Percentiles rank a stretch among this genome's conserved stretches.
phyloP scores from a whole-genome alignment of 2,888 invertebrate genomes.

The Andrena fulva region DNA sequence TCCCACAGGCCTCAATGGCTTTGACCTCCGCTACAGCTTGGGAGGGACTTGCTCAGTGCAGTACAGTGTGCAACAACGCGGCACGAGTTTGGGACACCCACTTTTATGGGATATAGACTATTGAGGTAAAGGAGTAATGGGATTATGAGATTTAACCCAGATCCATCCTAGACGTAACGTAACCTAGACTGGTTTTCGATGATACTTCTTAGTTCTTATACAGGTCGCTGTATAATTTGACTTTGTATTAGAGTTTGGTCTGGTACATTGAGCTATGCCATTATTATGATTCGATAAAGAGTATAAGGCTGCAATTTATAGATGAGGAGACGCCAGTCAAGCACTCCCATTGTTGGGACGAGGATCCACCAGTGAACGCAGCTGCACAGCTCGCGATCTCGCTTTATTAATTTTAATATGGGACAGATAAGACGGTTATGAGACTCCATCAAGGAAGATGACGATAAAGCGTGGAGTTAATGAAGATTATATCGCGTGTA shows the following conservation, averaged over 20 bases:
- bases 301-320: slow-evolving; percentile 17
- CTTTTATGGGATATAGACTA: too few species aligned
- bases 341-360: not conserved
- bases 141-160: too few species aligned
- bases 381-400: slow-evolving; percentile 31
- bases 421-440: slow-evolving; percentile 39
- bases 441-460: slow-evolving; percentile 18
- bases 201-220: too few species aligned
- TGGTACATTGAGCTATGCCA: not conserved
- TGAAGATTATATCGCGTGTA: slow-evolving; percentile 28
- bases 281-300: not conserved
- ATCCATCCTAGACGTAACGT: too few species aligned
- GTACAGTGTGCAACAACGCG: not conserved
- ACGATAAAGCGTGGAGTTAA: slow-evolving; percentile 11
- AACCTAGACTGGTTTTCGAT: too few species aligned
- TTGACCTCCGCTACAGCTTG: not conserved
- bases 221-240: too few species aligned
- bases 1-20: not conserved
- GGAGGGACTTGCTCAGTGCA: not conserved
- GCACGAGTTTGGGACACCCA: not conserved
- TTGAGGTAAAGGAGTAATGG: too few species aligned
- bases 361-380: slow-evolving; percentile 19
- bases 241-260: too few species aligned
- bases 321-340: slow-evolving; percentile 6
- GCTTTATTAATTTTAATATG: slow-evolving; percentile 47